Conservation (phyloP, 2,888 invertebrate genomes). For the Crocallis elinguaria region DNA sequence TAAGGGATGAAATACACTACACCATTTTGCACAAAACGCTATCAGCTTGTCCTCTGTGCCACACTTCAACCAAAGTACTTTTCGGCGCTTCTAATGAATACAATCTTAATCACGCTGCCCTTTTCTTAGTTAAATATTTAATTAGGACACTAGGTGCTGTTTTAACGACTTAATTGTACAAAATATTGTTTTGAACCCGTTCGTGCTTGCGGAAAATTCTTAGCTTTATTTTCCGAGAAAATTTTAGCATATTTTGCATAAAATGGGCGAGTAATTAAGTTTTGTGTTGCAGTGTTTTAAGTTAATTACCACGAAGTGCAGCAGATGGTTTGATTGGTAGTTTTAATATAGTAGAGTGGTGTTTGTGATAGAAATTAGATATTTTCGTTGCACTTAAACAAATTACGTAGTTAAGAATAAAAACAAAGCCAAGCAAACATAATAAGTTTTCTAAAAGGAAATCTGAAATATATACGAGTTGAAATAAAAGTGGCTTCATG, state of each 20-base stretch:
- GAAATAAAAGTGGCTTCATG: neutral
- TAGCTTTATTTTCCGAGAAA: slow-evolving; percentile 25
- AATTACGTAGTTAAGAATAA: no score
- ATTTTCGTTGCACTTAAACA: slow-evolving; percentile 1
- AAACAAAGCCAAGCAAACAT: no score
- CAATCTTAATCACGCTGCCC: slow-evolving; percentile 66
- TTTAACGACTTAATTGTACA: slow-evolving; percentile 67
- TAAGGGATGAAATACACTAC: neutral
- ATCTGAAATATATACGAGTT: neutral
- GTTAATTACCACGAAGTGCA: slow-evolving; percentile 27
- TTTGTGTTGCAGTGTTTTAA: slow-evolving; percentile 27
- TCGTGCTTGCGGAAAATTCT: slow-evolving; percentile 22
- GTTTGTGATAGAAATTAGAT: neutral
- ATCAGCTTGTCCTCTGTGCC: slow-evolving; percentile 27
- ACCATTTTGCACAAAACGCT: slow-evolving; percentile 8
- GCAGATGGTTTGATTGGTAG: slow-evolving; percentile 23
- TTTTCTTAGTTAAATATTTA: slow-evolving; percentile 73
- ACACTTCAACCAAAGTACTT: slow-evolving; percentile 24
- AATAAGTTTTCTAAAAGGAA: no score
- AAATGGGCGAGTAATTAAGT: slow-evolving; percentile 34
- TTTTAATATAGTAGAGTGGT: slow-evolving; percentile 12
- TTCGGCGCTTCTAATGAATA: slow-evolving; percentile 55
- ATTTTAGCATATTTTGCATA: slow-evolving; percentile 30
- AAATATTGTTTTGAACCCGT: slow-evolving; percentile 53
- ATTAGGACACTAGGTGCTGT: slow-evolving; percentile 62